Evolutionary conservation across 2,888 invertebrate species (phyloP).

Genomic region (Eudasyphora cyanicolor): DNA sequence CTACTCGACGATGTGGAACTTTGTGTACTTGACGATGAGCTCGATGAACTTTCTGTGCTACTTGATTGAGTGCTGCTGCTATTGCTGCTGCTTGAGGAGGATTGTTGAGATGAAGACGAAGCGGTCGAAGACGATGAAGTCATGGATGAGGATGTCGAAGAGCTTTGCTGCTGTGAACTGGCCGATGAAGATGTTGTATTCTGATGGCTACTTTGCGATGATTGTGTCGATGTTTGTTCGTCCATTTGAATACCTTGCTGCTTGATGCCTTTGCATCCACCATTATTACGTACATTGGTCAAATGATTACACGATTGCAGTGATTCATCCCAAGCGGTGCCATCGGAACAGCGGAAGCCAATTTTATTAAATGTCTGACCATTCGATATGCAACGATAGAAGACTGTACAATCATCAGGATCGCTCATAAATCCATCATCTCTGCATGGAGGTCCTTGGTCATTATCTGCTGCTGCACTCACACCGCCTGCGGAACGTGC

Average conservation of each 20-base stretch:
- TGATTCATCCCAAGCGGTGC: conserved; percentile 88
- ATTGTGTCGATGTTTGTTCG: conserved; percentile 71
- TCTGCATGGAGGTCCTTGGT: conserved; percentile 80
- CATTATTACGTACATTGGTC: conserved; percentile 83
- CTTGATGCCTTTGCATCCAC: conserved; percentile 75
- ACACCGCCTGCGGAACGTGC: conserved; percentile 70
- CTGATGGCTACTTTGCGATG: conserved; percentile 71
- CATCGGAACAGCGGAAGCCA: conserved; percentile 87
- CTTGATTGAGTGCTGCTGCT: conserved; percentile 58
- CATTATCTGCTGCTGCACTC: conserved; percentile 44
- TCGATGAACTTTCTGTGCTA: conserved; percentile 66
- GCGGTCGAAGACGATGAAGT: conserved; percentile 65
- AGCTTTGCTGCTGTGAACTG: conserved; percentile 71
- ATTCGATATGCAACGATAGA: conserved; percentile 87
- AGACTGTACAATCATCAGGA: conserved; percentile 85
- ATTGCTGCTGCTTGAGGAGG: conserved; percentile 58
- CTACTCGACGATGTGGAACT: conserved; percentile 61
- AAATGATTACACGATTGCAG: conserved; percentile 87
- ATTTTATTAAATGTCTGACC: conserved; percentile 84
- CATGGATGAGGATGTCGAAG: conserved; percentile 67
- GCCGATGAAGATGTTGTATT: conserved; percentile 69
- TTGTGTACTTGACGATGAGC: conserved; percentile 61
- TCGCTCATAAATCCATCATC: conserved; percentile 87
- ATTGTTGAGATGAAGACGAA: conserved; percentile 64
- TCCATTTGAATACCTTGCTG: conserved; percentile 67